Evolutionary conservation across 2,888 invertebrate species (phyloP).

Genomic region (Ormyrus thymus): DNA sequence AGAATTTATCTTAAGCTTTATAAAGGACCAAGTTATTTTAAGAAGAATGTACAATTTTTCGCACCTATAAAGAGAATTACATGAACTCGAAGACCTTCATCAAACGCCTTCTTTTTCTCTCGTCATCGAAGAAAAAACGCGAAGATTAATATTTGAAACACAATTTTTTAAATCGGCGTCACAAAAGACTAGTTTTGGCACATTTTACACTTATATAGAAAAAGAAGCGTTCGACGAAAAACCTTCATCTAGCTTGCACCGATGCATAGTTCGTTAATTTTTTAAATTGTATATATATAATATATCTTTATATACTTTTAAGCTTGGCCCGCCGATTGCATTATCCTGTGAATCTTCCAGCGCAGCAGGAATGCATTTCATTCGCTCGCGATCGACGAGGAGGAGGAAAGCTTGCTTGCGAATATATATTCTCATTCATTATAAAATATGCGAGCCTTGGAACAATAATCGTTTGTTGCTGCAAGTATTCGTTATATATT

Average conservation of each 20-base stretch:
- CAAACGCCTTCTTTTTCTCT: background rate
- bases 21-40: slow-evolving; percentile 36
- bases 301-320: slow-evolving; percentile 31
- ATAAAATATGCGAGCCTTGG: background rate
- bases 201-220: background rate
- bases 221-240: background rate
- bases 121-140: background rate
- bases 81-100: slow-evolving; percentile 14
- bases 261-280: slow-evolving; percentile 21
- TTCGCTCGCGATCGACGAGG: background rate
- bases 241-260: slow-evolving; percentile 27
- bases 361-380: slow-evolving; percentile 30
- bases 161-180: slow-evolving; percentile 1
- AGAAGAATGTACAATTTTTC: slow-evolving; percentile 45
- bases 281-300: slow-evolving; percentile 16
- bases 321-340: slow-evolving; percentile 45
- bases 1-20: slow-evolving; percentile 24
- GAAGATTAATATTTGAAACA: background rate
- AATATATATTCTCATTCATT: background rate
- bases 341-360: slow-evolving; percentile 23
- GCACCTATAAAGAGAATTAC: slow-evolving; percentile 18
- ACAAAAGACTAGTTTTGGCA: background rate
- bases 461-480: background rate
- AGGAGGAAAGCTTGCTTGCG: slow-evolving; percentile 21
- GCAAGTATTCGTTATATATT: slow-evolving; percentile 8